phyloP scores from a whole-genome alignment of 2,888 invertebrate species.

The Ypsolopha scabrella region DNA sequence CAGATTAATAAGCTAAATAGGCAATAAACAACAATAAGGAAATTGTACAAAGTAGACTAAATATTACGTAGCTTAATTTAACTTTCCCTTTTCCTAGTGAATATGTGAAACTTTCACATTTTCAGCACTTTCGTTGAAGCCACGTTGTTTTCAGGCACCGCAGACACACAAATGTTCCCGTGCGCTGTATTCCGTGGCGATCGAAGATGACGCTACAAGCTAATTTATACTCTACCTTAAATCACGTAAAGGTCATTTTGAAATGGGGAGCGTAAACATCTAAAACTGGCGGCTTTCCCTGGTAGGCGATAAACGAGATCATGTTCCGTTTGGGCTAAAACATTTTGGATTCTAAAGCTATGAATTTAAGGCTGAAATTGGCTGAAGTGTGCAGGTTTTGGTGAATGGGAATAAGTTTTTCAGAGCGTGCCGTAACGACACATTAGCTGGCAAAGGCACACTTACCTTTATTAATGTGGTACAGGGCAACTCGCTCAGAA shows the following conservation, averaged over 20 bases:
- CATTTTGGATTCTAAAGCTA: constrained; percentile 23
- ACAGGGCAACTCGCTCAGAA: constrained; percentile 50
- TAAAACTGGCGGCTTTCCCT: constrained; percentile 45
- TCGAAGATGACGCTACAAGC: constrained; percentile 24
- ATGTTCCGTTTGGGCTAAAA: constrained; percentile 9
- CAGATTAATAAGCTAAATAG: too few species aligned
- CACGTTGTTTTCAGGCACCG: constrained; percentile 27
- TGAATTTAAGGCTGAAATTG: constrained; percentile 20
- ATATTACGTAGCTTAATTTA: not conserved
- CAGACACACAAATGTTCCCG: constrained; percentile 22
- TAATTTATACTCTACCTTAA: constrained; percentile 17
- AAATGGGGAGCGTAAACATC: constrained; percentile 20
- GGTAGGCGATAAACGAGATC: constrained; percentile 40
- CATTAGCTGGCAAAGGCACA: constrained; percentile 57
- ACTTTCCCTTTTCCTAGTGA: constrained; percentile 5
- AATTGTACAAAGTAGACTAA: too few species aligned
- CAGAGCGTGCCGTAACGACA: constrained; percentile 59
- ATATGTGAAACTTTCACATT: constrained; percentile 20
- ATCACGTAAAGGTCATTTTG: constrained; percentile 31
- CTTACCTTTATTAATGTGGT: constrained; percentile 64
- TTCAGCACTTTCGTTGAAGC: constrained; percentile 34
- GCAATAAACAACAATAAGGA: too few species aligned
- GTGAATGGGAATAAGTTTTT: constrained; percentile 51
- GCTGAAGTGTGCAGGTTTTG: constrained; percentile 17
- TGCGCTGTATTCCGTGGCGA: constrained; percentile 25